phyloP scores from a whole-genome alignment of 1,140 invertebrate species.

The Dinoponera quadriceps region DNA sequence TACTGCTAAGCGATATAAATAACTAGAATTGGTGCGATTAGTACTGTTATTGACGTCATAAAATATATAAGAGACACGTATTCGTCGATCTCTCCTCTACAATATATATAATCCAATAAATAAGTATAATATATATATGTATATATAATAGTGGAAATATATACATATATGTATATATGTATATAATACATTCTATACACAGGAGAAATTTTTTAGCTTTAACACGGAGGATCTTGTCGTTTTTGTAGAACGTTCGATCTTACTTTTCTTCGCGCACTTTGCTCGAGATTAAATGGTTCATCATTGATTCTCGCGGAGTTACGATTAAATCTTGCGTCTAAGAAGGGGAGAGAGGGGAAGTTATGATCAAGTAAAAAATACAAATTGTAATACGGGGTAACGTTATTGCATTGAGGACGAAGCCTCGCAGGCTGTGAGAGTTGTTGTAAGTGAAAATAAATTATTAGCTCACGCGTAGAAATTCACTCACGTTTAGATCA shows the following conservation, averaged over 20 bases:
- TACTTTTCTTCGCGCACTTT: conserved; percentile 1
- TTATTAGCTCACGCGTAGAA: not conserved
- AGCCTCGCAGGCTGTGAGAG: not conserved
- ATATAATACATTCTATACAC: conserved; percentile 13
- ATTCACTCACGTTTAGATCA: conserved; percentile 15
- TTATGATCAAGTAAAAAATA: not conserved
- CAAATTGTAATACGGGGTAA: not conserved
- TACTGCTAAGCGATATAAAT: conserved; percentile 40
- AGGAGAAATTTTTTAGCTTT: conserved; percentile 2
- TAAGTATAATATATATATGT: conserved; percentile 25
- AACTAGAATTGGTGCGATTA: conserved; percentile 50
- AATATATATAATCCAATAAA: conserved; percentile 41
- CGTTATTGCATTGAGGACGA: conserved; percentile 27
- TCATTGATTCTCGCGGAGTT: conserved; percentile 5
- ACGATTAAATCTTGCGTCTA: conserved; percentile 16
- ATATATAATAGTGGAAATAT: conserved; percentile 16
- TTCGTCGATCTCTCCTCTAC: not conserved
- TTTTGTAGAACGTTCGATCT: conserved; percentile 28
- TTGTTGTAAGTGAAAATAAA: conserved; percentile 5
- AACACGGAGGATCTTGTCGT: conserved; percentile 7
- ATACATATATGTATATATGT: conserved; percentile 40
- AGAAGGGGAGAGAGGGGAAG: no score
- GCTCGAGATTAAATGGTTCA: not conserved
- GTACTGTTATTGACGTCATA: conserved; percentile 36
- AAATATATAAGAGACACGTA: conserved; percentile 14